Evolutionary conservation across 2,888 invertebrate species (phyloP), one percentile per base, ranked within the genome.

Genomic region (Seira sanloemensis): DNA sequence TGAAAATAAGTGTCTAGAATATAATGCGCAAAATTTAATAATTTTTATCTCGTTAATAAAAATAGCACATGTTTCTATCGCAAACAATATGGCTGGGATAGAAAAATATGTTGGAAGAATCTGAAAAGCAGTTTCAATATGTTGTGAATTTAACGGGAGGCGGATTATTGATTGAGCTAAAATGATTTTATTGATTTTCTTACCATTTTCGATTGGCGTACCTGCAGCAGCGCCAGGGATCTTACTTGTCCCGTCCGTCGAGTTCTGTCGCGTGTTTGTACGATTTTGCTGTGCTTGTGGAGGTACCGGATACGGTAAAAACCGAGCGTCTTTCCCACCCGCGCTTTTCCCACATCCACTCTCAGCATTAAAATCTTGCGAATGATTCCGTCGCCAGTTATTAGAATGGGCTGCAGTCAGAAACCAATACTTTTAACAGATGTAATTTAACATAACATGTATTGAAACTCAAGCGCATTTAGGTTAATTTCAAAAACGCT

Each of bases 241-340:
- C n/a, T 21, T 68, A 23, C 7, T 5, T 24, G 4, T 68, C 2
- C 2, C n/a, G n/a, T n/a, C 18, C 62, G 62, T 4, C 12, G 37
- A 37, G 12, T 12, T 12, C 37, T 37, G 37, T 37, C 37, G 37
- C 12, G 37, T 7, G 12, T 4, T 7, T 37, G 37, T 37, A 12
- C 37, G 24, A 37, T 27, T 54, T 54, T 74, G 75, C 65, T 16
- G 71, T 23, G 2, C 67, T 62, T 54, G 78, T 21, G 26, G 71
- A 37, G 74, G 77, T 12, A 66, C 50, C 12, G 62, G 71, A 69
- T 84, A 79, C 16, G 78, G 84, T 1, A 12, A 54, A 26, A 77
- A 73, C 21, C 77, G 78, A 69, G 21, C 65, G 19, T 86, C 83
- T 66, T 86, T 84, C 16, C 18, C 58, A 54, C 23, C 37, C 71